Evolutionary conservation across 2,113 vertebrate species (phyloP).

Genomic region (Thinocorus orbignyianus): DNA sequence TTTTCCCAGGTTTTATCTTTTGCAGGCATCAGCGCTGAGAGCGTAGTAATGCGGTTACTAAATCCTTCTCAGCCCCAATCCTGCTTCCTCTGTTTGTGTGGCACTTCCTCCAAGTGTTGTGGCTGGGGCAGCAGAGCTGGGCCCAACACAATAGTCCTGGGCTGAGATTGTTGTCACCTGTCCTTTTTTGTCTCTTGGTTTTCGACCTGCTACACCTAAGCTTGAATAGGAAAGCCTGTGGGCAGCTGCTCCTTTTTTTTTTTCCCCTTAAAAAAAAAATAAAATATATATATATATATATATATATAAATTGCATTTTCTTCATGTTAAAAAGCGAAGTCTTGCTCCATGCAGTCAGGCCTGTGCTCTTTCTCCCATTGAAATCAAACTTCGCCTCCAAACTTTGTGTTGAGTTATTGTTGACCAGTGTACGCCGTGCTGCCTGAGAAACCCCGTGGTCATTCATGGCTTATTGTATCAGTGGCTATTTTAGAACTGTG

Average conservation of each 20-base stretch:
- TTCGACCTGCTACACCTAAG: constrained; percentile 9
- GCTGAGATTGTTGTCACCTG: constrained; percentile 74
- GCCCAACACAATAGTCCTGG: constrained; percentile 56
- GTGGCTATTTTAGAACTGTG: constrained; percentile 19
- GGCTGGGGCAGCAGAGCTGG: constrained; percentile 61
- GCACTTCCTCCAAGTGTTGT: constrained; percentile 80
- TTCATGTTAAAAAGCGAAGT: background rate
- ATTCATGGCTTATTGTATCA: background rate
- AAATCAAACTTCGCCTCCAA: background rate
- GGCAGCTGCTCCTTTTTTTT: background rate
- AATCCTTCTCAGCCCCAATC: constrained; percentile 77
- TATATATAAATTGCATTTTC: background rate
- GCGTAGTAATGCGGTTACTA: constrained; percentile 73
- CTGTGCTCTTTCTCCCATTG: background rate
- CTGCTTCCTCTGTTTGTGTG: constrained; percentile 85
- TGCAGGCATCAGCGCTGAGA: constrained; percentile 77
- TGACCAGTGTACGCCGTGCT: fast-evolving
- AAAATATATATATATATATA: too few species aligned
- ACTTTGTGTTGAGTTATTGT: too few species aligned
- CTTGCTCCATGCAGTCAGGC: background rate
- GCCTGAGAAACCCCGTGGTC: fast-evolving
- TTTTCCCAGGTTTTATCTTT: constrained; percentile 88
- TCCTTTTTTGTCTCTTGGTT: constrained; percentile 63
- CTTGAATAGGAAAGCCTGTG: background rate
- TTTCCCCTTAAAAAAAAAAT: too few species aligned